Conservation (phyloP, 2,113 vertebrate genomes). For the Halichoerus grypus region DNA sequence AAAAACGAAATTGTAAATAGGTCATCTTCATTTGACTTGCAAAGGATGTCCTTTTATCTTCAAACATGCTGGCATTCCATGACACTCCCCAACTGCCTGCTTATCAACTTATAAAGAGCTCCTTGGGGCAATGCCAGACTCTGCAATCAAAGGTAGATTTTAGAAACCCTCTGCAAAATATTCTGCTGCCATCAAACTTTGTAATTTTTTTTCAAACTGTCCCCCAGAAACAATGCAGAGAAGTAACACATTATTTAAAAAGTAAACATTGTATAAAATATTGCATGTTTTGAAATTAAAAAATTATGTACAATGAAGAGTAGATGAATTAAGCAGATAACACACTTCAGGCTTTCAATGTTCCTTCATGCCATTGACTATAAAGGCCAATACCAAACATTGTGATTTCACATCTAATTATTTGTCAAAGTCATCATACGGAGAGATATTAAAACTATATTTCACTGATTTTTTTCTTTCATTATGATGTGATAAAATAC, state of each 20-base stretch:
- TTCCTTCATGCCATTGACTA: not conserved
- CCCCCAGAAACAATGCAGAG: not conserved
- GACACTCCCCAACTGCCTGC: not conserved
- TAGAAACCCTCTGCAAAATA: slow-evolving; percentile 8
- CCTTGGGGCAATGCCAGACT: not conserved
- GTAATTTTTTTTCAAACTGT: slow-evolving; percentile 1
- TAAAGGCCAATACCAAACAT: not conserved
- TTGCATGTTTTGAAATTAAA: not conserved
- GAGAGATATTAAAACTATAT: not conserved
- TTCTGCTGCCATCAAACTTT: not conserved
- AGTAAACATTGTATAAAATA: not conserved
- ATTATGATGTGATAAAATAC: not conserved
- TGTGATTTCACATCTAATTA: not conserved
- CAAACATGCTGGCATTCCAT: not conserved
- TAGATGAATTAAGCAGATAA: not conserved
- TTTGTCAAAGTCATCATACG: not conserved
- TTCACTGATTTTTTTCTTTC: not conserved
- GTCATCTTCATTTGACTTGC: slow-evolving; percentile 82
- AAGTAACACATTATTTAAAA: not conserved
- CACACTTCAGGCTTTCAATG: not conserved
- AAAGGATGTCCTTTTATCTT: slow-evolving; percentile 76
- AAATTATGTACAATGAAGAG: not conserved
- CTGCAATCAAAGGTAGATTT: not conserved
- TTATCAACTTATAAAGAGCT: slow-evolving; percentile 9
- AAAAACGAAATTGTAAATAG: slow-evolving; percentile 83